Evolutionary conservation across 2,797 vertebrate genomes (phyloP).

Genomic region (Typhlichthys subterraneus): DNA sequence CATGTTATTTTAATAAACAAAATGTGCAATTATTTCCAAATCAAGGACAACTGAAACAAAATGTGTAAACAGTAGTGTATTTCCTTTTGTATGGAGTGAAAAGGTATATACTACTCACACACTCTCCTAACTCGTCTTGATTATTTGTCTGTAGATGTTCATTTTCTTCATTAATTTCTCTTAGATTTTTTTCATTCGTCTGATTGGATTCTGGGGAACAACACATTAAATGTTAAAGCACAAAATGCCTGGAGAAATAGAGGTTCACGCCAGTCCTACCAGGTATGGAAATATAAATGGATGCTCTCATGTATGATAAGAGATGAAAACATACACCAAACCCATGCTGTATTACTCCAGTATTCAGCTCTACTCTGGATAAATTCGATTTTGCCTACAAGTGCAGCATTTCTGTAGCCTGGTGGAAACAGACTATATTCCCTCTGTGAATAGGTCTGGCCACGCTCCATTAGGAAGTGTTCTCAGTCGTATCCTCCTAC

Average conservation of each 20-base stretch:
- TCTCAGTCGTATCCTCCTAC: too few species aligned
- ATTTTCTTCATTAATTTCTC: slow-evolving; percentile 88
- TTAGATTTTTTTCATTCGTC: slow-evolving; percentile 88
- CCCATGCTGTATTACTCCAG: too few species aligned
- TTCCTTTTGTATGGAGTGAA: not conserved
- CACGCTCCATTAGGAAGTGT: too few species aligned
- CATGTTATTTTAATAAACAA: too few species aligned
- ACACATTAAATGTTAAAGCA: not conserved
- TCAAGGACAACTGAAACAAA: not conserved
- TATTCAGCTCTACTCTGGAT: too few species aligned
- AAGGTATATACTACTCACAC: slow-evolving; percentile 63
- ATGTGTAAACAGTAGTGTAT: not conserved
- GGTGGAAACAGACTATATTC: too few species aligned
- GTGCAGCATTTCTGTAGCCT: too few species aligned
- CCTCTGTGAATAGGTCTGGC: too few species aligned
- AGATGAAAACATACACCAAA: too few species aligned
- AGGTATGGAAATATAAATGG: not conserved
- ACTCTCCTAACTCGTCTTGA: slow-evolving; percentile 83
- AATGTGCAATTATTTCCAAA: too few species aligned
- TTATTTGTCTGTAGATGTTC: slow-evolving; percentile 83
- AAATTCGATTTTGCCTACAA: too few species aligned
- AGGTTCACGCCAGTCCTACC: not conserved
- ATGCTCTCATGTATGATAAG: too few species aligned
- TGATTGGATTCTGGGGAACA: slow-evolving; percentile 74
- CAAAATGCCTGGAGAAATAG: not conserved